Conservation (phyloP, 2,888 invertebrate genomes). For the Coleophora flavipennella region DNA sequence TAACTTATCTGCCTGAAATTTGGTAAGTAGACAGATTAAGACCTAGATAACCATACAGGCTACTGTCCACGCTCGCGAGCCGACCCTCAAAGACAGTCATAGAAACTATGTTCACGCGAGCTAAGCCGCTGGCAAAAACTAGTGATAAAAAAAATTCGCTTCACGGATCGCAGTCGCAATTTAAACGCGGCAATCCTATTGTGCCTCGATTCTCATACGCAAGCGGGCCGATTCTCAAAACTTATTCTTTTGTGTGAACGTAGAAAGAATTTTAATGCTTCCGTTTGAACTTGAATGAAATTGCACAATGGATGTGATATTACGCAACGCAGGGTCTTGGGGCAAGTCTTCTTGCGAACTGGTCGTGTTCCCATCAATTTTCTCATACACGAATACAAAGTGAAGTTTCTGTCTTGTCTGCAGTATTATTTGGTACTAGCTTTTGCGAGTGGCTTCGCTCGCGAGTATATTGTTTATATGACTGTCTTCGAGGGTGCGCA, state of each 20-base stretch:
- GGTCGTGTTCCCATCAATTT: not conserved
- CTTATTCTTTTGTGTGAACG: slow-evolving; percentile 66
- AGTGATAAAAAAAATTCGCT: slow-evolving; percentile 17
- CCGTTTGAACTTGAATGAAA: slow-evolving; percentile 59
- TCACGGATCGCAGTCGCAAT: slow-evolving; percentile 25
- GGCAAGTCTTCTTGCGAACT: slow-evolving; percentile 19
- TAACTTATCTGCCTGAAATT: no score
- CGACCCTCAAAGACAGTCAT: no score
- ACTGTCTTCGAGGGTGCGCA: no score
- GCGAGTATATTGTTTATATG: no score
- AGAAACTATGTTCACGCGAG: no score
- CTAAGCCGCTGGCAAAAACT: slow-evolving; percentile 16
- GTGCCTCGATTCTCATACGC: slow-evolving; percentile 57
- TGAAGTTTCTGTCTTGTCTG: no score
- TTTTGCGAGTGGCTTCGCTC: no score
- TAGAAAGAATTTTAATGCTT: slow-evolving; percentile 67
- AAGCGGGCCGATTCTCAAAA: slow-evolving; percentile 59
- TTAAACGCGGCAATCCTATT: slow-evolving; percentile 36
- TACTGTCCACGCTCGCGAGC: no score
- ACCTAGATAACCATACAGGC: no score
- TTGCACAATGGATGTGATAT: slow-evolving; percentile 49
- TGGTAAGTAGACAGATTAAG: no score
- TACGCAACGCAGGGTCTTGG: slow-evolving; percentile 44
- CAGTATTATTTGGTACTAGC: no score
- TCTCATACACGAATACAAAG: not conserved